A percentile compares a stretch with the other conserved stretches of the same genome.
These are phyloP conservation scores for Phalanger gymnotis DNA, from an alignment of 2,797 vertebrate species.

Conservation along the genomic window DNA sequence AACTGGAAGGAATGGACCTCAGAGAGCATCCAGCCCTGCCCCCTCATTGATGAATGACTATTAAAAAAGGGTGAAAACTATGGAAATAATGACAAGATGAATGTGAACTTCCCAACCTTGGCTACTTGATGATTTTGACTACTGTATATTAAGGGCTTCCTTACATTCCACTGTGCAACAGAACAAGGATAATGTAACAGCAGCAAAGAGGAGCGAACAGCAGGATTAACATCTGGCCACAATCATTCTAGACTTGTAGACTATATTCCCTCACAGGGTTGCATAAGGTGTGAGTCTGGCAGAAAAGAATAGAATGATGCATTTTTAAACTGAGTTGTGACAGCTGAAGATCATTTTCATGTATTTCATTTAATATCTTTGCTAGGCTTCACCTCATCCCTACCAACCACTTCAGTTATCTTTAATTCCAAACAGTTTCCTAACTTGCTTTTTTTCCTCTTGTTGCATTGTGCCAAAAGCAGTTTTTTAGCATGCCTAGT, in stretches of 20 bases:
- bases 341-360: constrained; percentile 45
- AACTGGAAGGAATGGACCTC: background rate
- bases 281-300: constrained; percentile 28
- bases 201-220: constrained; percentile 14
- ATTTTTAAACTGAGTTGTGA: constrained; percentile 2
- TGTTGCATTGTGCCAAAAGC: background rate
- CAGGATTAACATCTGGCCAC: constrained; percentile 46
- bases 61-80: constrained; percentile 35
- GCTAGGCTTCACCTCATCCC: constrained; percentile 7
- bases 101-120: background rate
- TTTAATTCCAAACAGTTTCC: constrained; percentile 5
- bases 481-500: background rate
- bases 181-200: constrained; percentile 41
- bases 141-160: constrained; percentile 18
- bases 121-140: constrained; percentile 16
- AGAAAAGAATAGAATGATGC: constrained; percentile 19
- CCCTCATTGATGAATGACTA: constrained; percentile 13
- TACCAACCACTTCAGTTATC: background rate
- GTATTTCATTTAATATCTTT: background rate
- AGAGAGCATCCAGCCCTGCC: background rate
- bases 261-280: background rate
- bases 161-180: constrained; percentile 16
- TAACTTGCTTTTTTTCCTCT: background rate
- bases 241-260: constrained; percentile 3
- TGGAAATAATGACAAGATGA: constrained; percentile 47